Conservation (phyloP, 2,113 vertebrate species). For the Podilymbus podiceps region DNA sequence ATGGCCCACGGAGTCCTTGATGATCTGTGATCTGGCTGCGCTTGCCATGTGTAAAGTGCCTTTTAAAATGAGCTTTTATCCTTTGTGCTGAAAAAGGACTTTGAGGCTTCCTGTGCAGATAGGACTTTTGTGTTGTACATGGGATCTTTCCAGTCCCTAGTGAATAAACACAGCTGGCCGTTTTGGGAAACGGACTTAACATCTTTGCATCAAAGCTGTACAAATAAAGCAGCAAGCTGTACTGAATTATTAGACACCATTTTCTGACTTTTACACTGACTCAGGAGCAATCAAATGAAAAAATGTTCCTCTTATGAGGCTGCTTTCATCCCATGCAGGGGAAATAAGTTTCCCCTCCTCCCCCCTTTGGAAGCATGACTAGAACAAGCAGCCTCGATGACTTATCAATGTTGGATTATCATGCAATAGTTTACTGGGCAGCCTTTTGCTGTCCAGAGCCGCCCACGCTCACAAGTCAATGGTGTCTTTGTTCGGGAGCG, state of each 20-base stretch:
- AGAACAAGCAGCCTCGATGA: constrained; percentile 20
- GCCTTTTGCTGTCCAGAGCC: constrained; percentile 45
- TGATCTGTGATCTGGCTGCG: not conserved
- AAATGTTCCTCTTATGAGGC: not conserved
- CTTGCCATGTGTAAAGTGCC: not conserved
- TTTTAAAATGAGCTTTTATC: not conserved
- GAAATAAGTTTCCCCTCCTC: not conserved
- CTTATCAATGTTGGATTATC: constrained; percentile 43
- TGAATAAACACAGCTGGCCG: constrained; percentile 58
- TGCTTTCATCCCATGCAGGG: not conserved
- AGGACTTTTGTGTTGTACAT: not conserved
- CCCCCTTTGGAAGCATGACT: not conserved
- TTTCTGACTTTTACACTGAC: not conserved
- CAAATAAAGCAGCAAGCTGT: constrained; percentile 26
- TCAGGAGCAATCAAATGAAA: not conserved
- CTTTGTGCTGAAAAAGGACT: not conserved
- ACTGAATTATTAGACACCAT: not conserved
- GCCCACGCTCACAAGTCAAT: constrained; percentile 82
- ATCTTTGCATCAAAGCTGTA: constrained; percentile 47
- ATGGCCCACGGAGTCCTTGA: not conserved
- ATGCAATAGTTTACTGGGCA: constrained; percentile 51
- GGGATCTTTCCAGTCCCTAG: constrained; percentile 17
- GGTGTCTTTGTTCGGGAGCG: constrained; percentile 79
- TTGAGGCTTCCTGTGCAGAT: constrained; percentile 39
- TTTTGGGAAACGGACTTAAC: not conserved